A percentile compares a stretch with the other conserved stretches of the same genome.
phyloP scores from a whole-genome alignment of 1,140 invertebrate species.

The Antheraea mylitta region DNA sequence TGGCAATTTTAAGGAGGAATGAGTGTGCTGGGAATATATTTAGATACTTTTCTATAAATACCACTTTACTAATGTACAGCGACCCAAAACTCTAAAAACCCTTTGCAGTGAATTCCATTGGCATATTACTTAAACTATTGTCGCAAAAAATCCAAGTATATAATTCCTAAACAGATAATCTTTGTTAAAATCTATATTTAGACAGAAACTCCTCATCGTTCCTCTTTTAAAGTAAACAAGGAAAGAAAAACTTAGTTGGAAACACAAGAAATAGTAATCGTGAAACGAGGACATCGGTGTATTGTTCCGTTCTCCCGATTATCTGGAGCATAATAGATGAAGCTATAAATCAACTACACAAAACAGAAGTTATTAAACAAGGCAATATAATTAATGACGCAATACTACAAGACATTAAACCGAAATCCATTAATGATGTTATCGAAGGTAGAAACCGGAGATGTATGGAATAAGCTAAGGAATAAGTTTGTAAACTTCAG shows the following conservation, averaged over 20 bases:
- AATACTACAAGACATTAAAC: background rate
- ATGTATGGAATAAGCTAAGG: background rate
- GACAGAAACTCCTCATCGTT: background rate
- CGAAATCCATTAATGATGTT: background rate
- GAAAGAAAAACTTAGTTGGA: background rate
- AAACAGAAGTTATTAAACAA: constrained; percentile 5
- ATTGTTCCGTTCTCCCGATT: background rate
- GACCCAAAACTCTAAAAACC: too few relatives aligned
- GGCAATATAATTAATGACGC: background rate
- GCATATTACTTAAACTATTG: too few relatives aligned
- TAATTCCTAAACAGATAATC: too few relatives aligned
- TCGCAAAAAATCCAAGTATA: too few relatives aligned
- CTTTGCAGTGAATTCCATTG: too few relatives aligned
- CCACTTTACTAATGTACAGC: too few relatives aligned
- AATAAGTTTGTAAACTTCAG: background rate
- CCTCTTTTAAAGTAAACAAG: background rate
- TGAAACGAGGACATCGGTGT: background rate
- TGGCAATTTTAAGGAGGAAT: too few relatives aligned
- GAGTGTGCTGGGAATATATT: too few relatives aligned
- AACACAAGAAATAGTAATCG: background rate
- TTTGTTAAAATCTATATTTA: background rate
- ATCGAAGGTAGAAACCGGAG: background rate
- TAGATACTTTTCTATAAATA: too few relatives aligned
- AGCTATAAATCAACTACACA: background rate
- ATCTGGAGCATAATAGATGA: background rate